Evolutionary conservation across 2,113 vertebrate genomes (phyloP).

Genomic region (Procavia capensis): DNA sequence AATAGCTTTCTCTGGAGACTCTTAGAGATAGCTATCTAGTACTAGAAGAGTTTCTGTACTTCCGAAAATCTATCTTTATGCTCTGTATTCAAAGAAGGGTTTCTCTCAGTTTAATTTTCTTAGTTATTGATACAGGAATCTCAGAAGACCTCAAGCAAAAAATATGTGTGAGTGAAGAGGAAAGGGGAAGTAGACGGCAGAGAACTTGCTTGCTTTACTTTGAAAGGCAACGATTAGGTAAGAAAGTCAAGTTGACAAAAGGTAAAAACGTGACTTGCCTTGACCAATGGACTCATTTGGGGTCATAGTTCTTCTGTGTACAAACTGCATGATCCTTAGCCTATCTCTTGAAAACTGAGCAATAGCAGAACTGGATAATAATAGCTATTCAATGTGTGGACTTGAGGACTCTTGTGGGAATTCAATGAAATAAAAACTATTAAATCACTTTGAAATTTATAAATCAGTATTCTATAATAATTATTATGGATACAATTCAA

Average conservation of each 20-base stretch:
- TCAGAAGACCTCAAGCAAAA: neutral
- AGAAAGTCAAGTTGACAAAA: neutral
- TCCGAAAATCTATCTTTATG: neutral
- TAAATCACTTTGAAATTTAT: constrained; percentile 35
- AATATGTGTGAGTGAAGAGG: neutral
- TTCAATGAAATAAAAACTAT: neutral
- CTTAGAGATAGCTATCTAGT: neutral
- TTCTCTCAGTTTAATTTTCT: neutral
- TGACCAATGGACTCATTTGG: neutral
- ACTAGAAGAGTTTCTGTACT: neutral
- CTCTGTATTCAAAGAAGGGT: neutral
- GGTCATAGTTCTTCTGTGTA: neutral
- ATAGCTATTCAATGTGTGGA: neutral
- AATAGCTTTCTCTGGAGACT: constrained; percentile 17
- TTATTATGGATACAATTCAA: neutral
- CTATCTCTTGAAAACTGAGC: neutral
- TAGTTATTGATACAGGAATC: neutral
- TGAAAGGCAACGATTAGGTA: neutral
- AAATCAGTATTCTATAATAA: constrained; percentile 14
- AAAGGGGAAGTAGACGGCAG: neutral
- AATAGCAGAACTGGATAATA: neutral
- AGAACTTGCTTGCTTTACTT: neutral
- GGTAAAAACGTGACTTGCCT: neutral
- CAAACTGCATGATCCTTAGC: neutral
- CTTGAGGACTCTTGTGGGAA: neutral